A percentile compares a stretch with the other conserved stretches of the same genome.
phyloP scores from a whole-genome alignment of 2,797 vertebrate species.

The Typhlichthys subterraneus region DNA sequence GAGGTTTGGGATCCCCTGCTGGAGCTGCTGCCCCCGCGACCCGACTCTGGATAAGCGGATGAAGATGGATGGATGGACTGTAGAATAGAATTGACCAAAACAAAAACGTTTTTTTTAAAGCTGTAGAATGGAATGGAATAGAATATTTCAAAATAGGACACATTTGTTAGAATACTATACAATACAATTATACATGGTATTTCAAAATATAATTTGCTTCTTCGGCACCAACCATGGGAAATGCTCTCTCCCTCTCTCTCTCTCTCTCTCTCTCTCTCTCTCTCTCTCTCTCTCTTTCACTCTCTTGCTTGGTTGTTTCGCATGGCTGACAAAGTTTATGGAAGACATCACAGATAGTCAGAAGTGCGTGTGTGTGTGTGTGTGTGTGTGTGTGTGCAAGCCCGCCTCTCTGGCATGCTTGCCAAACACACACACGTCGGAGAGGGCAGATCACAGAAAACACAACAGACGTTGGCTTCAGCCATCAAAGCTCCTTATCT shows the following conservation, averaged over 20 bases:
- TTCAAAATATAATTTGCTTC: not conserved
- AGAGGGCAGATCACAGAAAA: slow-evolving; percentile 58
- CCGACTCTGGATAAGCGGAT: too few relatives aligned
- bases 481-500: slow-evolving; percentile 68
- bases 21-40: too few relatives aligned
- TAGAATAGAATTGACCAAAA: not conserved
- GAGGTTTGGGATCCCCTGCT: too few relatives aligned
- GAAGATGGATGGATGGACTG: too few relatives aligned
- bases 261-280: slow-evolving; percentile 21
- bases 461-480: slow-evolving; percentile 46
- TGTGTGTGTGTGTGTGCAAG: slow-evolving; percentile 11
- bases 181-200: not conserved
- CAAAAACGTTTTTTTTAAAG: too few relatives aligned
- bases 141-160: not conserved
- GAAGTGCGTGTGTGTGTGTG: slow-evolving; percentile 8
- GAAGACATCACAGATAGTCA: slow-evolving; percentile 46
- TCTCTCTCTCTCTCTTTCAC: slow-evolving; percentile 4
- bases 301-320: not conserved
- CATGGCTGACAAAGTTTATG: slow-evolving; percentile 31
- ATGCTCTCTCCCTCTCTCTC: too few relatives aligned
- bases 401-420: too few relatives aligned
- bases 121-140: not conserved
- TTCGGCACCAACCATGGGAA: slow-evolving; percentile 43
- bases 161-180: not conserved
- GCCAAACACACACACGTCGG: slow-evolving; percentile 15